Conservation (phyloP, 2,888 invertebrate genomes). For the Yponomeuta sedellus region DNA sequence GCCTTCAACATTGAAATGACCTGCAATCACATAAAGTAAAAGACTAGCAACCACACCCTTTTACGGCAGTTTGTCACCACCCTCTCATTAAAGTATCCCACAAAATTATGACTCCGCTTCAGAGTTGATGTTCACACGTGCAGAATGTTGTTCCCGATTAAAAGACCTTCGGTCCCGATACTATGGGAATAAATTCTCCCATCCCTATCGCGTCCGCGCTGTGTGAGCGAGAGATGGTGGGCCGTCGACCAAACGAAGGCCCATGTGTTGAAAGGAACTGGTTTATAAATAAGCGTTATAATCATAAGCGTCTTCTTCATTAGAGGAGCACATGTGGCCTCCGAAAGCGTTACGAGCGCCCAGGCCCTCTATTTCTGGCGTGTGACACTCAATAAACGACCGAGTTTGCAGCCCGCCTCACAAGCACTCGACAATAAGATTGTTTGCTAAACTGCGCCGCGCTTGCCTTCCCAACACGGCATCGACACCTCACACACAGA, state of each 20-base stretch:
- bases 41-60: too few relatives aligned
- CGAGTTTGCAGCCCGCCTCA: slow-evolving; percentile 29
- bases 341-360: slow-evolving; percentile 9
- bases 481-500: slow-evolving; percentile 16
- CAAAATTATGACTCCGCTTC: neutral
- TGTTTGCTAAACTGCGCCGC: slow-evolving; percentile 38
- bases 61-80: too few relatives aligned
- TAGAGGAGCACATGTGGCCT: slow-evolving; percentile 43
- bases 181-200: neutral
- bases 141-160: neutral
- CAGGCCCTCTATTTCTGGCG: slow-evolving; percentile 36
- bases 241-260: too few relatives aligned
- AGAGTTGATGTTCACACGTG: neutral
- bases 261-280: slow-evolving; percentile 2
- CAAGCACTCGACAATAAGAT: slow-evolving; percentile 42
- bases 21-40: too few relatives aligned
- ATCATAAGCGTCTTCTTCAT: slow-evolving; percentile 40
- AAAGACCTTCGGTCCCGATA: neutral
- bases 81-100: neutral
- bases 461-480: slow-evolving; percentile 17
- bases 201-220: neutral
- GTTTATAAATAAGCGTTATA: slow-evolving; percentile 14
- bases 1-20: too few relatives aligned
- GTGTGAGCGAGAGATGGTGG: neutral
- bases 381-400: slow-evolving; percentile 37